Evolutionary conservation across 2,797 vertebrate genomes (phyloP).

Genomic region (Onychomys torridus): DNA sequence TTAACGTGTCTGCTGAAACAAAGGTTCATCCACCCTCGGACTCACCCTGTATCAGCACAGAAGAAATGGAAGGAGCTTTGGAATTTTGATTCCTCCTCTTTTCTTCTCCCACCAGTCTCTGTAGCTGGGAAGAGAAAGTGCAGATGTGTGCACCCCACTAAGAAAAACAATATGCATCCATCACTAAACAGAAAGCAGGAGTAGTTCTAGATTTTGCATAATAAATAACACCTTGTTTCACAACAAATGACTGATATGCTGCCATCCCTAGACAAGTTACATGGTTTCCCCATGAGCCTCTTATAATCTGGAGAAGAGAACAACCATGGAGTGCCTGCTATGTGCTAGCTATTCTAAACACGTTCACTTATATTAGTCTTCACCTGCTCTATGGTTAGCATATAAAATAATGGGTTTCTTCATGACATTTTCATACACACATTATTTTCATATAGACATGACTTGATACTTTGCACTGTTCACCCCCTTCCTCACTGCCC

Average conservation of each 20-base stretch:
- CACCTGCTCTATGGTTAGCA: no score
- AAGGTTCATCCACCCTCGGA: background rate
- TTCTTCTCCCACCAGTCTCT: background rate
- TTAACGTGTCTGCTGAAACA: slow-evolving; percentile 22
- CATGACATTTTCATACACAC: background rate
- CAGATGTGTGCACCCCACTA: background rate
- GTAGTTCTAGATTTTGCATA: background rate
- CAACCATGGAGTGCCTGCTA: background rate
- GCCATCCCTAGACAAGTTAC: background rate
- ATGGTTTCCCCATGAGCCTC: background rate
- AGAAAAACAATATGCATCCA: background rate
- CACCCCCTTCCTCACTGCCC: background rate
- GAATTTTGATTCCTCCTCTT: background rate
- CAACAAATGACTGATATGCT: background rate
- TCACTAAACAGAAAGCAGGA: background rate
- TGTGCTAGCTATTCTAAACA: background rate
- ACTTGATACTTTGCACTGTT: background rate
- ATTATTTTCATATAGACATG: no score
- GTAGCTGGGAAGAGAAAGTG: background rate
- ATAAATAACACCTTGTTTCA: background rate
- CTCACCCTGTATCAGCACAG: background rate
- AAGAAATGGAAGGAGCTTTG: slow-evolving; percentile 6
- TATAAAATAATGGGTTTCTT: background rate
- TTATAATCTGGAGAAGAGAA: background rate
- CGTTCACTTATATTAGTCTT: background rate